Evolutionary conservation across 2,888 invertebrate genomes (phyloP), one percentile per base, ranked within the genome.

Genomic region (Drosophila sordidapex): DNA sequence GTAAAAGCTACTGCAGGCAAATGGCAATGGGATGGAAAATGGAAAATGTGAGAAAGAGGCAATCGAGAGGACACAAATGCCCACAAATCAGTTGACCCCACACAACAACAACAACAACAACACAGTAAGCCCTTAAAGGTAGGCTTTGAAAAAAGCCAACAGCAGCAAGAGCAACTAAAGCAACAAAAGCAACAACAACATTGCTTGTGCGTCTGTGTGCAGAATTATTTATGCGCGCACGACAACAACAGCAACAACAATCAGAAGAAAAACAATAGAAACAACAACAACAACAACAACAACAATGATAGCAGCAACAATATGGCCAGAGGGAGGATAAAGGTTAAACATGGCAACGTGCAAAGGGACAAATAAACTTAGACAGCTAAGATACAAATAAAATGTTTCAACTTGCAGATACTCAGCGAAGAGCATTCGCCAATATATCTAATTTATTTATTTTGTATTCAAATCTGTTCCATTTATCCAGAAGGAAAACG

Each of bases 191-290:
- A 61, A 60, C 57, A 74, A 57, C 40, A 66, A 43, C 57, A 56
- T 15, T 73, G 67, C 33, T 69, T 70, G 71, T 57, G 57, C 73
- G 62, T 72, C 60, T 74, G 66, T 62, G 57, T 67, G 62, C 35
- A 70, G 79, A 81, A 86, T 84, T 83, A 88, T 89, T 88, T 83
- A 85, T 84, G 81, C 70, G 57, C 73, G 51, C 57, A 76, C 72
- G 59, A 81, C 65, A 73, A 70, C 78, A 79, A 69, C 57, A 74
- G 54, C 60, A 73, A 54, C 21, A 69, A 65, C 54, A 64, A 67
- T 31, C 66, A 79, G 15, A 65, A 52, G 48, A 67, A 56, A 68
- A 76, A 62, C 64, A 67, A 59, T 46, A 62, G 54, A 58, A 52
- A 31, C 40, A 61, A 60, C 43, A 31, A 31, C 38, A 31, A 60